These are phyloP conservation scores for Typhlichthys eigenmanni DNA, from an alignment of 2,797 vertebrate species.

Conservation along the genomic window DNA sequence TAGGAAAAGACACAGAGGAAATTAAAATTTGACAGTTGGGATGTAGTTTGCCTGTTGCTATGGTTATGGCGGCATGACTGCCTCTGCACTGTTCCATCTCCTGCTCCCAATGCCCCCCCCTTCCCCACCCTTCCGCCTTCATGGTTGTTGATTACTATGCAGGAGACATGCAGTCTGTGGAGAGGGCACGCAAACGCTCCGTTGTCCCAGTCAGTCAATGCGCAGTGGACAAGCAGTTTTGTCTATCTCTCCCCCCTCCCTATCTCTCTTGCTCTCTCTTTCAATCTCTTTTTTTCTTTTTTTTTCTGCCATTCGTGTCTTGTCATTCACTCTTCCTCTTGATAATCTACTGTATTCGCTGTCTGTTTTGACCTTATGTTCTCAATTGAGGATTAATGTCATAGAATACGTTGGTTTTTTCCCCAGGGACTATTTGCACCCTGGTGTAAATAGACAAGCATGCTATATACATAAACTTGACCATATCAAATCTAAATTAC, in stretches of 20 bases:
- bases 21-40: constrained; percentile 51
- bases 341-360: too few species aligned
- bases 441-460: neutral
- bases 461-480: too few species aligned
- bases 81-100: constrained; percentile 27
- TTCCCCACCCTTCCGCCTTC: constrained; percentile 20
- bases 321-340: neutral
- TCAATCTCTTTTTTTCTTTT: neutral
- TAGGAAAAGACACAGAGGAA: constrained; percentile 53
- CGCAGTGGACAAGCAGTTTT: constrained; percentile 13
- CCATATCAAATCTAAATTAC: too few species aligned
- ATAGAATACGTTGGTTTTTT: too few species aligned
- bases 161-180: constrained; percentile 36
- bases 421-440: too few species aligned
- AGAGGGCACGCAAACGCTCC: constrained; percentile 33
- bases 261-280: neutral
- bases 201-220: constrained; percentile 37
- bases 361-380: neutral
- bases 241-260: neutral
- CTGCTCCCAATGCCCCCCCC: constrained; percentile 19
- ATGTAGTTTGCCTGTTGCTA: constrained; percentile 64
- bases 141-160: constrained; percentile 43
- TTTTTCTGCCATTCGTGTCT: neutral
- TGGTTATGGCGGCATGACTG: constrained; percentile 46
- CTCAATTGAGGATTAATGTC: constrained; percentile 9